These are phyloP conservation scores for Microtus obscurus DNA, from an alignment of 2,797 vertebrate genomes.

Conservation along the genomic window DNA sequence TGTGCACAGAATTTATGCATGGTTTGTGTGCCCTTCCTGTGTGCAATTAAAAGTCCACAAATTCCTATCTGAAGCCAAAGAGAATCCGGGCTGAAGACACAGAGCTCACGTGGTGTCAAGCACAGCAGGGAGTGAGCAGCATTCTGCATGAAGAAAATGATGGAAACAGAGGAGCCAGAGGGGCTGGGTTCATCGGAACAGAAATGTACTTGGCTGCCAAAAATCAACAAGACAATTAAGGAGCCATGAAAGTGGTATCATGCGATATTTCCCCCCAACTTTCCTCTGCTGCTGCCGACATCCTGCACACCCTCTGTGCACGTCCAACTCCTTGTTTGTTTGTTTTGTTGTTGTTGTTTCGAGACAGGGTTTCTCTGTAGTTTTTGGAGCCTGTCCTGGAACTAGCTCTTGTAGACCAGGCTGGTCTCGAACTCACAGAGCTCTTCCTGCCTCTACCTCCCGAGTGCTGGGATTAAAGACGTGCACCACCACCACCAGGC, in stretches of 20 bases:
- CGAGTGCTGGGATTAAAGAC: too few relatives aligned
- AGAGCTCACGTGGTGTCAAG: slow-evolving; percentile 65
- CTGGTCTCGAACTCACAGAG: too few relatives aligned
- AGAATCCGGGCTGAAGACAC: slow-evolving; percentile 59
- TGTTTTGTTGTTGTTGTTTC: too few relatives aligned
- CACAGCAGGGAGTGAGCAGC: neutral
- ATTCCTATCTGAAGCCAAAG: slow-evolving; percentile 69
- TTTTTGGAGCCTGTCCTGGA: too few relatives aligned
- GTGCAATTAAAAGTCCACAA: slow-evolving; percentile 78
- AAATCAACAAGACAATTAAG: neutral
- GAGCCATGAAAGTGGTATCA: neutral
- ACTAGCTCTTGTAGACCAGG: too few relatives aligned
- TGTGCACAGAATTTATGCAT: slow-evolving; percentile 66
- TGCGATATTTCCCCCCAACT: neutral
- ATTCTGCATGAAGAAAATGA: neutral
- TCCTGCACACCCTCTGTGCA: rapidly evolving
- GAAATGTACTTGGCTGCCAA: slow-evolving; percentile 49
- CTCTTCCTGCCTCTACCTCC: too few relatives aligned
- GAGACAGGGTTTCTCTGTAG: too few relatives aligned
- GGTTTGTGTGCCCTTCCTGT: slow-evolving; percentile 59
- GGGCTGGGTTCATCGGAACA: slow-evolving; percentile 68
- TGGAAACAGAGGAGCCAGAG: slow-evolving; percentile 31
- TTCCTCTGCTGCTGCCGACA: neutral
- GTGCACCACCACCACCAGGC: too few relatives aligned
- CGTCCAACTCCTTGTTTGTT: neutral